Conservation (phyloP, 2,888 invertebrate species). For the Piscicola geometra region DNA sequence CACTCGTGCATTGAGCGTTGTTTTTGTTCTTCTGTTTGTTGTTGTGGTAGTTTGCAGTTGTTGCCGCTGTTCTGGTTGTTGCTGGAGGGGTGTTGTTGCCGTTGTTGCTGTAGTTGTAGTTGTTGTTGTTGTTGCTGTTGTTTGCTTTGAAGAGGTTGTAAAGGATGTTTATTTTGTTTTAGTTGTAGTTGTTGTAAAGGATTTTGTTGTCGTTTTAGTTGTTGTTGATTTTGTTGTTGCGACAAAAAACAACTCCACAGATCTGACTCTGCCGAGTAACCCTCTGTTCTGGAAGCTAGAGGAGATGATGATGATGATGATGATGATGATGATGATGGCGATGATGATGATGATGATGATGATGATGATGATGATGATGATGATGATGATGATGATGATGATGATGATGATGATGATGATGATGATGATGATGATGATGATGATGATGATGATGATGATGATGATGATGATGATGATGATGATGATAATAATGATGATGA, state of each 20-base stretch:
- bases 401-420: constrained; percentile 7
- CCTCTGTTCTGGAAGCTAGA: not conserved
- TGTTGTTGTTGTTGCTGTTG: too few relatives aligned
- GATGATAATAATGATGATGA: constrained; percentile 32
- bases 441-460: constrained; percentile 32
- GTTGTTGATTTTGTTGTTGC: not conserved
- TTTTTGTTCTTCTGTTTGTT: not conserved
- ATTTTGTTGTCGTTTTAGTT: not conserved
- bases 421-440: constrained; percentile 33
- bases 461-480: constrained; percentile 34
- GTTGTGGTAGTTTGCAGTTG: too few relatives aligned
- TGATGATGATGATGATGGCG: constrained; percentile 2
- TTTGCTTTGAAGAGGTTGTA: too few relatives aligned
- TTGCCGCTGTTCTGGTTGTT: too few relatives aligned
- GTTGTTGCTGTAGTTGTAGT: too few relatives aligned
- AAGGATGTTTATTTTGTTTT: too few relatives aligned
- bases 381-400: constrained; percentile 19
- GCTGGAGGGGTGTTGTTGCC: too few relatives aligned
- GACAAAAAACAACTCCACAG: too few relatives aligned
- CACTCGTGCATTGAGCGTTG: not conserved
- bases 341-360: constrained; percentile 26
- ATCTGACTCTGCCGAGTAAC: not conserved
- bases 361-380: constrained; percentile 12
- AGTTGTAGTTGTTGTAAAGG: too few relatives aligned
- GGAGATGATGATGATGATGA: too few relatives aligned